A percentile compares a stretch with the other conserved stretches of the same genome.
Evolutionary conservation across 2,113 vertebrate genomes (phyloP).

Genomic region (Ellobius talpinus): DNA sequence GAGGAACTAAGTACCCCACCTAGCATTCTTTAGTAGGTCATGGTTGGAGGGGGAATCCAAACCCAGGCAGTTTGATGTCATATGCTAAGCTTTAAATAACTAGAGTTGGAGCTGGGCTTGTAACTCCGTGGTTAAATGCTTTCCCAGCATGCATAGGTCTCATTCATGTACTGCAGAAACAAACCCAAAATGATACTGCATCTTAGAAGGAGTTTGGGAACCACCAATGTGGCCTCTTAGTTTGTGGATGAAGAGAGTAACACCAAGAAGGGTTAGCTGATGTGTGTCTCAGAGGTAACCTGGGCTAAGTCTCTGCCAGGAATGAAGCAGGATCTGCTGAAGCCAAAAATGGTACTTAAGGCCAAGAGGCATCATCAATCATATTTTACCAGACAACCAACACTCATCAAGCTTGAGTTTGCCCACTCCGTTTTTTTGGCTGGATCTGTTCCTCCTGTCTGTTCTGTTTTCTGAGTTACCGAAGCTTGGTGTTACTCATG

Average conservation of each 20-base stretch:
- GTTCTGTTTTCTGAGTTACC: slow-evolving; percentile 9
- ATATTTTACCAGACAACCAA: background rate
- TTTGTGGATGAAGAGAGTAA: background rate
- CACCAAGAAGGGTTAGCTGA: background rate
- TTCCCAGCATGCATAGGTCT: too few species aligned
- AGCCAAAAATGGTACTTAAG: background rate
- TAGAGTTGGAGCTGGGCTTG: background rate
- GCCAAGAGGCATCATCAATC: background rate
- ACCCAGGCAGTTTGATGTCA: background rate
- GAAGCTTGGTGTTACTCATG: background rate
- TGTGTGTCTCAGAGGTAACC: background rate
- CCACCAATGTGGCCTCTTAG: background rate
- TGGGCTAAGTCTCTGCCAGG: background rate
- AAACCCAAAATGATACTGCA: background rate
- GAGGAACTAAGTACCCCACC: background rate
- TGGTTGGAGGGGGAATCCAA: background rate
- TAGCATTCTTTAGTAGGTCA: background rate
- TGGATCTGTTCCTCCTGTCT: background rate
- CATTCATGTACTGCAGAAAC: background rate
- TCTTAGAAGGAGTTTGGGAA: background rate
- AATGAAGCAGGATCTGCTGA: background rate
- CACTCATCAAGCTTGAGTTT: background rate
- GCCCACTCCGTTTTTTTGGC: background rate
- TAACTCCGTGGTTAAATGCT: background rate
- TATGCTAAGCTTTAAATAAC: background rate